Evolutionary conservation across 2,888 invertebrate species (phyloP).

Genomic region (Plagodis pulveraria): DNA sequence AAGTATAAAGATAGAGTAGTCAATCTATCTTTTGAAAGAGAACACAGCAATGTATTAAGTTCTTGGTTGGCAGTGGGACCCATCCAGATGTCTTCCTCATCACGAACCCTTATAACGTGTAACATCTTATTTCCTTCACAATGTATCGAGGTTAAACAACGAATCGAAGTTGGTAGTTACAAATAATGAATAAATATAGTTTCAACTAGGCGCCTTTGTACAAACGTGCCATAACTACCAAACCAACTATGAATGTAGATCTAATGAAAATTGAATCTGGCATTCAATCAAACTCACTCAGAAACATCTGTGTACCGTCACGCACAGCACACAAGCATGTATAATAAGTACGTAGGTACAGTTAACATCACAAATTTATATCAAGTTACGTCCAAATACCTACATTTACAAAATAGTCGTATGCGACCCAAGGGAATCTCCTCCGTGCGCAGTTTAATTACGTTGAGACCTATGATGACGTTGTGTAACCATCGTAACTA

Average conservation of each 20-base stretch:
- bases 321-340: conserved; percentile 11
- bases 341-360: conserved; percentile 20
- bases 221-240: conserved; percentile 5
- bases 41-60: too few relatives aligned
- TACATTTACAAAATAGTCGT: conserved; percentile 17
- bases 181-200: background rate
- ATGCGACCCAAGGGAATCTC: conserved; percentile 17
- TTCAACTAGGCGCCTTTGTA: background rate
- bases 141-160: too few relatives aligned
- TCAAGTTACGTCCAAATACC: conserved; percentile 4
- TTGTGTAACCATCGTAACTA: too few relatives aligned
- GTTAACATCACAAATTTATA: conserved; percentile 18
- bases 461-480: background rate
- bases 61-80: too few relatives aligned
- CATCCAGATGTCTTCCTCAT: too few relatives aligned
- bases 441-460: conserved; percentile 5
- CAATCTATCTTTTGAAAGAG: too few relatives aligned
- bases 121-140: too few relatives aligned
- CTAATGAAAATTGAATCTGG: conserved; percentile 31
- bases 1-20: too few relatives aligned
- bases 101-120: too few relatives aligned
- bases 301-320: conserved; percentile 22
- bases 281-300: conserved; percentile 29
- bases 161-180: too few relatives aligned
- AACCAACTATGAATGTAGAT: conserved; percentile 19